phyloP scores from a whole-genome alignment of 2,113 vertebrate species.

The Excalfactoria chinensis region DNA sequence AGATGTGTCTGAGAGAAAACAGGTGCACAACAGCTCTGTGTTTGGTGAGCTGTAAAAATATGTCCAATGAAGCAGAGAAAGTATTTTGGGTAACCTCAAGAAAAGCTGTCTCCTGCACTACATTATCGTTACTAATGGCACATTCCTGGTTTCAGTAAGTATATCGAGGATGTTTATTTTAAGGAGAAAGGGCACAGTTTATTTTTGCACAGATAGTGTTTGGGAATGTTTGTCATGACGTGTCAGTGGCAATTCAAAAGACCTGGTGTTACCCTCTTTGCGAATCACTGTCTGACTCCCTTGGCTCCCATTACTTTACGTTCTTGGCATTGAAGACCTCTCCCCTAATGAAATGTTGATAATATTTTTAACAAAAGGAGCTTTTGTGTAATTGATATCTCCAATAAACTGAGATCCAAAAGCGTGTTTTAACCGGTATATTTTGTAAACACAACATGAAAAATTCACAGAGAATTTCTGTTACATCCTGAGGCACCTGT shows the following conservation, averaged over 20 bases:
- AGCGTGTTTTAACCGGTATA: slow-evolving; percentile 70
- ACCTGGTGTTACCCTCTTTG: slow-evolving; percentile 21
- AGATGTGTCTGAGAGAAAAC: slow-evolving; percentile 74
- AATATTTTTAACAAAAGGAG: slow-evolving; percentile 56
- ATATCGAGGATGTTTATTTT: slow-evolving; percentile 67
- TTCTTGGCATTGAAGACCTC: background rate
- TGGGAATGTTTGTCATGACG: slow-evolving; percentile 63
- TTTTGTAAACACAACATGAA: slow-evolving; percentile 73
- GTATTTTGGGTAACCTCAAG: slow-evolving; percentile 57
- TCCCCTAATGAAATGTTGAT: slow-evolving; percentile 7
- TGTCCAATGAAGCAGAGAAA: slow-evolving; percentile 60
- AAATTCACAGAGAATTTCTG: slow-evolving; percentile 70
- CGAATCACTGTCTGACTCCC: background rate
- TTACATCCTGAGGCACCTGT: slow-evolving; percentile 59
- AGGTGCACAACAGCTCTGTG: slow-evolving; percentile 56
- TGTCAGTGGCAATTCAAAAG: slow-evolving; percentile 59
- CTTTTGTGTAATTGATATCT: slow-evolving; percentile 40
- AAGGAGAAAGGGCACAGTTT: slow-evolving; percentile 62
- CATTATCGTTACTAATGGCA: slow-evolving; percentile 65
- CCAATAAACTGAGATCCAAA: slow-evolving; percentile 33
- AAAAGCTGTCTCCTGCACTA: slow-evolving; percentile 56
- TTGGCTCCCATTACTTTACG: slow-evolving; percentile 25
- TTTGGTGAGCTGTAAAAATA: slow-evolving; percentile 53
- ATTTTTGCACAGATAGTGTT: slow-evolving; percentile 59
- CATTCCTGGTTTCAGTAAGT: slow-evolving; percentile 65